A percentile compares a stretch with the other conserved stretches of the same genome.
phyloP scores from a whole-genome alignment of 2,888 invertebrate genomes.

The Pegoplata infirma region DNA sequence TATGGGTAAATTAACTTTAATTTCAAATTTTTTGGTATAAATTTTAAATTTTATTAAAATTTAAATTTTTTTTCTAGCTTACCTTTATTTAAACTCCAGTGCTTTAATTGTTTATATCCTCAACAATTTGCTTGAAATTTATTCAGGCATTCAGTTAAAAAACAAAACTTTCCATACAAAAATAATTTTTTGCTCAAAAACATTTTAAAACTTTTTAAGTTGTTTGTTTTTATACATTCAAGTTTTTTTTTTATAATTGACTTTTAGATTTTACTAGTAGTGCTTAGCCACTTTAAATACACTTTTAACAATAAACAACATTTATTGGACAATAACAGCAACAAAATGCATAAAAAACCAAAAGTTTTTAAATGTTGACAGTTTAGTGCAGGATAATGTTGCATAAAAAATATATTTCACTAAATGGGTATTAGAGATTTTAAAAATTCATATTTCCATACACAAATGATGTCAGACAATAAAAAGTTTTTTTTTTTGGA shows the following conservation, averaged over 20 bases:
- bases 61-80: no score
- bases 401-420: background rate
- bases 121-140: no score
- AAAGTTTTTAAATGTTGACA: constrained; percentile 13
- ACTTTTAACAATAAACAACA: constrained; percentile 6
- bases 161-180: no score
- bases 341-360: background rate
- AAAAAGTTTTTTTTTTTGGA: no score
- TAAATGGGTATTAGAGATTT: background rate
- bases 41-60: no score
- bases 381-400: background rate
- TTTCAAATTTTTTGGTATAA: no score
- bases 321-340: background rate
- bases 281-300: background rate
- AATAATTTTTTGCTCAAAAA: no score
- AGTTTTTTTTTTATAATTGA: background rate
- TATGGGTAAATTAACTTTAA: no score
- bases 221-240: background rate
- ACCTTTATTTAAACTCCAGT: no score
- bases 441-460: background rate
- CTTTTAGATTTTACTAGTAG: background rate
- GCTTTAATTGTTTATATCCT: constrained; percentile 1
- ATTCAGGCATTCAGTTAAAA: no score
- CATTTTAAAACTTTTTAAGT: background rate
- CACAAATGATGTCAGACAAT: background rate